Conservation (phyloP, 2,888 invertebrate genomes). For the Scelioninae gen. 2 region DNA sequence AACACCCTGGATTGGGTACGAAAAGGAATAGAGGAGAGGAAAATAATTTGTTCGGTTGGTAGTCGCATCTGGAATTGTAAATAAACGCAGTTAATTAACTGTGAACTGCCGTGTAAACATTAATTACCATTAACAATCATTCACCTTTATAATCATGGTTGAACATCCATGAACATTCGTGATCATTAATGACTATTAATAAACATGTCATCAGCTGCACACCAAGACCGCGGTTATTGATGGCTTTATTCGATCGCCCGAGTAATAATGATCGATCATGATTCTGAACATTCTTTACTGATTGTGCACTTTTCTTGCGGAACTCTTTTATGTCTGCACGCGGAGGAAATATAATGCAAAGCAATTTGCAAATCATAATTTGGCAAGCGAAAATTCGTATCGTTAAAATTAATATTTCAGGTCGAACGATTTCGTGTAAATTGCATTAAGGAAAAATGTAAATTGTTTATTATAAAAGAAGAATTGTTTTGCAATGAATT, state of each 20-base stretch:
- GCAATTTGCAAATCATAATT: too few species aligned
- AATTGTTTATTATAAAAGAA: too few species aligned
- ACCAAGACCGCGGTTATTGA: constrained; percentile 11
- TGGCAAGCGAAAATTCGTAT: too few species aligned
- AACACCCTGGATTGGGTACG: too few species aligned
- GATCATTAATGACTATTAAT: constrained; percentile 47
- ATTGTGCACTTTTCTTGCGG: constrained; percentile 20
- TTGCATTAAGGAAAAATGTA: too few species aligned
- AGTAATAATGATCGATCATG: constrained; percentile 37
- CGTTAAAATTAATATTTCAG: too few species aligned
- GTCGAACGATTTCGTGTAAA: too few species aligned
- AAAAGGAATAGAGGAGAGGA: too few species aligned
- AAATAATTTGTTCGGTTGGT: background rate
- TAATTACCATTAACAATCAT: constrained; percentile 35
- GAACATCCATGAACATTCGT: constrained; percentile 37
- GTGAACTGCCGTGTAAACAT: constrained; percentile 35
- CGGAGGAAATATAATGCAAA: background rate
- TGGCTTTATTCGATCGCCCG: constrained; percentile 22
- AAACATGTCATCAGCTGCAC: constrained; percentile 27
- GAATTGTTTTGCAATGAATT: too few species aligned
- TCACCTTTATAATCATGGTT: constrained; percentile 14
- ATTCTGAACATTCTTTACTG: constrained; percentile 28
- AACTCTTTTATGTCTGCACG: background rate
- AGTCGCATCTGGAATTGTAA: constrained; percentile 28
- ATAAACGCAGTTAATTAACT: constrained; percentile 26